Conservation (phyloP, 2,113 vertebrate genomes). For the Puma concolor region DNA sequence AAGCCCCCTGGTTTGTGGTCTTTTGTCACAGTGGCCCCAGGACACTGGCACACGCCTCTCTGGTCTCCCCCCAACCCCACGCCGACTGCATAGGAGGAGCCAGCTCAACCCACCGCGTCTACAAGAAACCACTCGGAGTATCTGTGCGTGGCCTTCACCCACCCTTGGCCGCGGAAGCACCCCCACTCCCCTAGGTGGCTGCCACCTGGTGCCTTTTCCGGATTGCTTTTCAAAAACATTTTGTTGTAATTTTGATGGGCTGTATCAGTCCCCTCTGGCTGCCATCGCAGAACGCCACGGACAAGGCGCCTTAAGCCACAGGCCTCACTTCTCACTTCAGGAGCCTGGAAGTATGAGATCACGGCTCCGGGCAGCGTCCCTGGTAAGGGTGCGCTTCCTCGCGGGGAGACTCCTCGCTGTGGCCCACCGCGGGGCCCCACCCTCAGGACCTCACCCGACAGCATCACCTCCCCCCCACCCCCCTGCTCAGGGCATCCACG, state of each 20-base stretch:
- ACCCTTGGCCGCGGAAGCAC: neutral
- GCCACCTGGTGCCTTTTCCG: neutral
- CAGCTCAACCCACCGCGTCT: fast-evolving
- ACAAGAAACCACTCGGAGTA: neutral
- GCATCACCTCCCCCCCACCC: no score
- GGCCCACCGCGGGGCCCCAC: no score
- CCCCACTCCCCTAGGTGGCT: neutral
- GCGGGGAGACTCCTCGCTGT: neutral
- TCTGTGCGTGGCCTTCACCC: neutral
- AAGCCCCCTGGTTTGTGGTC: neutral
- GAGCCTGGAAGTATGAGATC: neutral
- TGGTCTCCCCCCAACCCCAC: neutral
- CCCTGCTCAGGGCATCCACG: neutral
- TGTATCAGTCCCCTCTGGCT: neutral
- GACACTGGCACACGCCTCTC: neutral
- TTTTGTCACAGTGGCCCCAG: neutral
- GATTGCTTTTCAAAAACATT: no score
- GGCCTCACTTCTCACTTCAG: neutral
- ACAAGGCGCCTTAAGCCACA: neutral
- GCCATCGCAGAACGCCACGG: neutral
- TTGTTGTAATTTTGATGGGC: no score
- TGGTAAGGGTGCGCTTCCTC: fast-evolving
- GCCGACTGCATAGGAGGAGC: fast-evolving
- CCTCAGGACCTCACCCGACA: neutral
- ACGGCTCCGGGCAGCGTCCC: neutral